A percentile compares a stretch with the other conserved stretches of the same genome.
phyloP scores from a whole-genome alignment of 2,113 vertebrate genomes.

The Anser cygnoides region DNA sequence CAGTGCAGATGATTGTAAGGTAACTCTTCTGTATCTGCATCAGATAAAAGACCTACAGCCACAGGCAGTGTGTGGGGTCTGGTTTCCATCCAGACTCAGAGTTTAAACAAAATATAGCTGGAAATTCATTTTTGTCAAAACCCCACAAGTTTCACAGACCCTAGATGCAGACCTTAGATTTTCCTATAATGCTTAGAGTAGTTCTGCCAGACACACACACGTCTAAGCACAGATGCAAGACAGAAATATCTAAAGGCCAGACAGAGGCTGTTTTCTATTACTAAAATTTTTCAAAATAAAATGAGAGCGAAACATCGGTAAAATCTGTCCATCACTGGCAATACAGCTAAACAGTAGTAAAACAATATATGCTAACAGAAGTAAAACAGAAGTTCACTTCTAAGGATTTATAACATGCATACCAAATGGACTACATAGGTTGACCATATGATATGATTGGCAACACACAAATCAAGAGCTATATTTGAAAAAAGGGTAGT shows the following conservation, averaged over 20 bases:
- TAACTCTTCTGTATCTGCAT: neutral
- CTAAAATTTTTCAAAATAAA: constrained; percentile 16
- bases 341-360: neutral
- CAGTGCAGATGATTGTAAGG: neutral
- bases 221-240: neutral
- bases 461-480: neutral
- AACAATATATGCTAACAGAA: neutral
- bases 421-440: neutral
- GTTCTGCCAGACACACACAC: constrained; percentile 13
- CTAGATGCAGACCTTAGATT: constrained; percentile 6
- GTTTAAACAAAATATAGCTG: constrained; percentile 59
- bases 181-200: constrained; percentile 19
- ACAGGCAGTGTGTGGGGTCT: constrained; percentile 5
- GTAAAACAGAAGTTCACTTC: neutral
- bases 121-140: constrained; percentile 30
- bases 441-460: neutral
- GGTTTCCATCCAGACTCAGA: constrained; percentile 34
- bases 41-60: neutral
- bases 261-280: neutral
- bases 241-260: neutral
- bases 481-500: neutral
- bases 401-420: neutral
- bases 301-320: neutral
- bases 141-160: neutral
- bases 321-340: neutral